Percentiles rank a stretch among this genome's conserved stretches.
phyloP scores from a whole-genome alignment of 2,888 invertebrate species.

The Drosophila imparisetae region DNA sequence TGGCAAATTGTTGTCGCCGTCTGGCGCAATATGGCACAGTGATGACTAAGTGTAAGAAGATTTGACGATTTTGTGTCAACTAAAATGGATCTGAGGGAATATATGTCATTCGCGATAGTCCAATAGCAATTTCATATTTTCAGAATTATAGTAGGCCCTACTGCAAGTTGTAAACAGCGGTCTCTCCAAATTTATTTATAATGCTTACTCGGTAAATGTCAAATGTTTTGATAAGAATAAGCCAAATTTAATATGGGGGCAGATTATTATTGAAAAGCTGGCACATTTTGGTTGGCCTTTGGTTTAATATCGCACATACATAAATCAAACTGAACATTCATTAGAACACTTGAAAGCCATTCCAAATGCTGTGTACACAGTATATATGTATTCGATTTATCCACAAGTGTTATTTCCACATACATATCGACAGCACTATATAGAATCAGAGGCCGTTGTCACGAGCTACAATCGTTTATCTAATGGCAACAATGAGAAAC shows the following conservation, averaged over 20 bases:
- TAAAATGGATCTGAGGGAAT: not conserved
- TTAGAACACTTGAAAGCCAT: slow-evolving; percentile 9
- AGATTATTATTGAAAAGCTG: slow-evolving; percentile 30
- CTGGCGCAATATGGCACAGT: slow-evolving; percentile 11
- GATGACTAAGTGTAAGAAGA: slow-evolving; percentile 35
- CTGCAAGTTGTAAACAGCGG: not conserved
- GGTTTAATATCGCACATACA: slow-evolving; percentile 44
- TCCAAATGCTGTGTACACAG: slow-evolving; percentile 4
- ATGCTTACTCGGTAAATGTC: slow-evolving; percentile 12
- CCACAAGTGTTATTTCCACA: not conserved
- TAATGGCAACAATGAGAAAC: slow-evolving; percentile 4
- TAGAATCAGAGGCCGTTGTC: not conserved
- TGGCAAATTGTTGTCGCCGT: slow-evolving; percentile 55
- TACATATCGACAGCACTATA: not conserved
- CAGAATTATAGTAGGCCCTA: not conserved
- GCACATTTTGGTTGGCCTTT: slow-evolving; percentile 23
- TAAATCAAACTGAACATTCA: slow-evolving; percentile 33
- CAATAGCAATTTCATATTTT: not conserved
- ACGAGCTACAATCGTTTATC: slow-evolving; percentile 1
- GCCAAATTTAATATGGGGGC: slow-evolving; percentile 26
- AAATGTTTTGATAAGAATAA: slow-evolving; percentile 34
- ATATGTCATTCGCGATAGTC: not conserved
- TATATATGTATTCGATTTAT: not conserved
- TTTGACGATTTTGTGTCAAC: not conserved
- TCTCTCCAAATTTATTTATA: slow-evolving; percentile 27